These are phyloP conservation scores for Electrophaes corylata DNA, from an alignment of 2,888 invertebrate genomes.

Conservation along the genomic window DNA sequence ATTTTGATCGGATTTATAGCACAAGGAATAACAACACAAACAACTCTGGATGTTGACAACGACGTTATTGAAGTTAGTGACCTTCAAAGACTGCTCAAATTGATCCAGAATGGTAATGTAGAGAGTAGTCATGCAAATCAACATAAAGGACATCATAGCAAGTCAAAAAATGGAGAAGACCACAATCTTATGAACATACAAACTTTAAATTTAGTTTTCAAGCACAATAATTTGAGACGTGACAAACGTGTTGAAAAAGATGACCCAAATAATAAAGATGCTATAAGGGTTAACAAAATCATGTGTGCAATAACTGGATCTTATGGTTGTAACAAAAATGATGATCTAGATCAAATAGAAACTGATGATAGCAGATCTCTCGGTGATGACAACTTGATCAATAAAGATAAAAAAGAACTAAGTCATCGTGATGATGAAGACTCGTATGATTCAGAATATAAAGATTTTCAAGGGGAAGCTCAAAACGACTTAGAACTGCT, in stretches of 20 bases:
- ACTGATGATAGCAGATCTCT: slow-evolving; percentile 1
- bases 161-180: background rate
- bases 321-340: slow-evolving; percentile 4
- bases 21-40: background rate
- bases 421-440: background rate
- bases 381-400: background rate
- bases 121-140: background rate
- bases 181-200: slow-evolving; percentile 29
- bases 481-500: slow-evolving; percentile 37
- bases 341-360: background rate
- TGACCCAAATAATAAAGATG: background rate
- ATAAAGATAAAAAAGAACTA: background rate
- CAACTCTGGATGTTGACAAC: background rate
- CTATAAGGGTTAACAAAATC: slow-evolving; percentile 1
- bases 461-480: slow-evolving; percentile 23
- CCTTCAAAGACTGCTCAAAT: slow-evolving; percentile 12
- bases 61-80: slow-evolving; percentile 1
- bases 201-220: slow-evolving; percentile 30
- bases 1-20: slow-evolving; percentile 10
- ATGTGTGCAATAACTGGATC: slow-evolving; percentile 15
- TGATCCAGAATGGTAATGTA: slow-evolving; percentile 4
- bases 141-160: slow-evolving; percentile 10
- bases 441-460: slow-evolving; percentile 2
- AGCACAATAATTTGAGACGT: slow-evolving; percentile 26
- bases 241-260: background rate